Evolutionary conservation across 2,113 vertebrate genomes (phyloP).

Genomic region (Protobothrops flavoviridis): DNA sequence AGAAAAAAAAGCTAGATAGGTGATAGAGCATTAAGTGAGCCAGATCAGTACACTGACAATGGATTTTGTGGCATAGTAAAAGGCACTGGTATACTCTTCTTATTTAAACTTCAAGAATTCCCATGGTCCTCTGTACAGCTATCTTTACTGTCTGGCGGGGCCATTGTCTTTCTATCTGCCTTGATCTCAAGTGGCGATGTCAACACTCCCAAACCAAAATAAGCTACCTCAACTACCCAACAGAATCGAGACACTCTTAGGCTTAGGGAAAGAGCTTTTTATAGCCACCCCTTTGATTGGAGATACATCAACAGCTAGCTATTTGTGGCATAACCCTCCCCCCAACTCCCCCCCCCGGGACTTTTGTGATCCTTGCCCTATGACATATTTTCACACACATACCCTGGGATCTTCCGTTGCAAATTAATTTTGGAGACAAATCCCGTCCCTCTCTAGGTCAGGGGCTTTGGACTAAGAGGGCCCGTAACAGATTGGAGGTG

Average conservation of each 20-base stretch:
- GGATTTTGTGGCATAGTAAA: not conserved
- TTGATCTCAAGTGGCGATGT: slow-evolving; percentile 77
- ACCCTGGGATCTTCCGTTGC: slow-evolving; percentile 31
- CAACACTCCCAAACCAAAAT: slow-evolving; percentile 84
- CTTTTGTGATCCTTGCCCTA: slow-evolving; percentile 68
- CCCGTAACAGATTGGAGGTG: not conserved
- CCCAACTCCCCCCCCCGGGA: slow-evolving; percentile 59
- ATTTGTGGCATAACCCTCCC: slow-evolving; percentile 72
- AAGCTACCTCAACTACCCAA: slow-evolving; percentile 76
- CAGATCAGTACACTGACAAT: not conserved
- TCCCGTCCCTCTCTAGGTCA: slow-evolving; percentile 10
- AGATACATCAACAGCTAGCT: slow-evolving; percentile 79
- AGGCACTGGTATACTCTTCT: not conserved
- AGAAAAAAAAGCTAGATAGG: not conserved
- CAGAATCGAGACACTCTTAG: slow-evolving; percentile 65
- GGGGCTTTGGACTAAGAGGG: slow-evolving; percentile 13
- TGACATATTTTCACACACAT: slow-evolving; percentile 60
- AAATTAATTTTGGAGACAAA: slow-evolving; percentile 34
- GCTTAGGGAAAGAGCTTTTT: slow-evolving; percentile 78
- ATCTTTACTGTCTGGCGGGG: slow-evolving; percentile 25
- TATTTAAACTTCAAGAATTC: not conserved
- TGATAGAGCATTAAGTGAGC: not conserved
- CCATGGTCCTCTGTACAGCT: not conserved
- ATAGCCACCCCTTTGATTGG: slow-evolving; percentile 86
- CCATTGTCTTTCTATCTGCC: slow-evolving; percentile 33